phyloP scores from a whole-genome alignment of 1,140 invertebrate species.

The Melipona quadrifasciata region DNA sequence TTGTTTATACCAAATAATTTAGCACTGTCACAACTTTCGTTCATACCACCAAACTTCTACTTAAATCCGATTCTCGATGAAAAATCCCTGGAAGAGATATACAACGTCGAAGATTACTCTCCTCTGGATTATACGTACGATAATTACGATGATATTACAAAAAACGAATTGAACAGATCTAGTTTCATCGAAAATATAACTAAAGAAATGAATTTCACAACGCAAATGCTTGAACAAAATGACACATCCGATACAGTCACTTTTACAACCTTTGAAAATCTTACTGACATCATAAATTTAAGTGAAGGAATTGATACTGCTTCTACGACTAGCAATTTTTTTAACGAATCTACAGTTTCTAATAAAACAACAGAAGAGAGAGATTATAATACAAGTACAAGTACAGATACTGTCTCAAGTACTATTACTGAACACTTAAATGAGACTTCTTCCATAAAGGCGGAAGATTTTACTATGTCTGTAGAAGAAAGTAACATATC shows the following conservation, averaged over 20 bases:
- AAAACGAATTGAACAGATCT: background rate
- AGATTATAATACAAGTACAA: background rate
- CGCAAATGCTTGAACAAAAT: background rate
- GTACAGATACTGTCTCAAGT: background rate
- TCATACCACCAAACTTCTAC: background rate
- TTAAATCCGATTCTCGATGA: slow-evolving; percentile 41
- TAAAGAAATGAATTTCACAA: background rate
- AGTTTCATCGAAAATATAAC: background rate
- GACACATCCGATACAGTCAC: background rate
- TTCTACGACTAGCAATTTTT: background rate
- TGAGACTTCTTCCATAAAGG: background rate
- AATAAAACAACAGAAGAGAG: background rate
- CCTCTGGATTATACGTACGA: slow-evolving; percentile 68
- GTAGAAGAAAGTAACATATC: background rate
- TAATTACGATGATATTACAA: slow-evolving; percentile 26
- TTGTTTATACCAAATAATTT: background rate
- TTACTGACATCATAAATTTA: background rate
- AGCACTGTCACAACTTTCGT: slow-evolving; percentile 1
- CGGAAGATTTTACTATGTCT: background rate
- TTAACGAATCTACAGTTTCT: background rate
- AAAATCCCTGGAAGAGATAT: slow-evolving; percentile 60
- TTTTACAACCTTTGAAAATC: background rate
- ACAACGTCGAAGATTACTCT: slow-evolving; percentile 59
- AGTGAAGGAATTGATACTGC: background rate
- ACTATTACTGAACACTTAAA: background rate